Evolutionary conservation across 2,888 invertebrate species (phyloP), one percentile per base, ranked within the genome.

Genomic region (Sesamia inferens): DNA sequence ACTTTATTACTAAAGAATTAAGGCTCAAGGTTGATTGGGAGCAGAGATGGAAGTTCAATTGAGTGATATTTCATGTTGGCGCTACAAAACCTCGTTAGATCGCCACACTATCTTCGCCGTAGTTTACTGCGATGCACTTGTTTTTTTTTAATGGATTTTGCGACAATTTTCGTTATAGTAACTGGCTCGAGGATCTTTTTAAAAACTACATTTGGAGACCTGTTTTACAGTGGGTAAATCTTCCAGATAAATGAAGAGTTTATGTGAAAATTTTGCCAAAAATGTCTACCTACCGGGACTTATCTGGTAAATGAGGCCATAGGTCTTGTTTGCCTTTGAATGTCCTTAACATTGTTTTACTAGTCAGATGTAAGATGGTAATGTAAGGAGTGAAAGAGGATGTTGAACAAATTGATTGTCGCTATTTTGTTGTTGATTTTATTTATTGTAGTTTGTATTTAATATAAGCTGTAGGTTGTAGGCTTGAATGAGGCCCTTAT

Each of bases 281-380:
- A 47, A 61, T 44, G 55, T 39, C 48, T n/a, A n/a, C 44, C 48
- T n/a, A n/a, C 44, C 1, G 11, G 51, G 5, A 10, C 44, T 61
- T 47, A 24, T 47, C 61, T 59, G 10, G 44, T n/a, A 13, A 57
- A 39, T 13, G 11, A 47, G 42, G 48, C 55, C 62, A 44, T n/a
- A n/a, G 66, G 44, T 65, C 39, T 55, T 51, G 31, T 69, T 63
- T 59, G 54, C 54, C 22, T 8, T 54, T 44, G 47, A 54, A 59
- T 74, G 71, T 72, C 74, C 62, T 72, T 54, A 70, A 62, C 73
- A 72, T 64, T 66, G 74, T 83, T 78, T 84, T 85, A 81, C 90
- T 89, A 88, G 88, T 89, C 89, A 89, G 81, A 79, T 63, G 70
- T 78, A 76, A 77, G 83, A 81, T 80, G 83, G 80, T 80, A 85